Conservation (phyloP, 2,113 vertebrate genomes). For the Cyanistes caeruleus region DNA sequence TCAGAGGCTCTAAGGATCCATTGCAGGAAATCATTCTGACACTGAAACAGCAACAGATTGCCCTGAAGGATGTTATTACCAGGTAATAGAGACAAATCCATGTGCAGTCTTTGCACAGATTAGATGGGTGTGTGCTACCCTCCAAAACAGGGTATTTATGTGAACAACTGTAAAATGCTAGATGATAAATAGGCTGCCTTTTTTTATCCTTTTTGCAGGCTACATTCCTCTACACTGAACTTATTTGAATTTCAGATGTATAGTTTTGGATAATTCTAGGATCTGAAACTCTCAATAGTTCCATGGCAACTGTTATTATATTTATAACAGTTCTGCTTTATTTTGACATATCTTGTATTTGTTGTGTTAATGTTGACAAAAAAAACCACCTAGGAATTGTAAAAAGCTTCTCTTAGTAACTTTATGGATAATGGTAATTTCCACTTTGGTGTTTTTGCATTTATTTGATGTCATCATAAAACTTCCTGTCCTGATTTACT, state of each 20-base stretch:
- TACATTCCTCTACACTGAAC: background rate
- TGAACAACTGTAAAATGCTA: background rate
- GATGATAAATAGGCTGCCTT: background rate
- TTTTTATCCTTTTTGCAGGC: background rate
- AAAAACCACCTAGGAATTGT: background rate
- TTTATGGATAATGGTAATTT: background rate
- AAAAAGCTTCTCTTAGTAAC: background rate
- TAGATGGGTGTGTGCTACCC: background rate
- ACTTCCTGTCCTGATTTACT: background rate
- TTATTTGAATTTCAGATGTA: background rate
- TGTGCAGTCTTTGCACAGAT: background rate
- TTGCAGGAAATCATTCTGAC: slow-evolving; percentile 70
- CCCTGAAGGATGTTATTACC: slow-evolving; percentile 31
- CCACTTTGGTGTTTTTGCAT: background rate
- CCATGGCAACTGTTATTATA: background rate
- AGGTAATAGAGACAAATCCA: slow-evolving; percentile 25
- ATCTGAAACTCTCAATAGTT: background rate
- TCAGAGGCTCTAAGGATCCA: background rate
- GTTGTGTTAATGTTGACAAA: background rate
- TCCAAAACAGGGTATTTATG: background rate
- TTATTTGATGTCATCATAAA: background rate
- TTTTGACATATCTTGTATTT: background rate
- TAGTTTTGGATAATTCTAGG: background rate
- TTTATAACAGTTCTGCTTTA: background rate
- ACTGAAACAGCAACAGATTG: background rate